Evolutionary conservation across 2,113 vertebrate species (phyloP), one percentile per base, ranked within the genome.

Genomic region (Shinisaurus crocodilurus): DNA sequence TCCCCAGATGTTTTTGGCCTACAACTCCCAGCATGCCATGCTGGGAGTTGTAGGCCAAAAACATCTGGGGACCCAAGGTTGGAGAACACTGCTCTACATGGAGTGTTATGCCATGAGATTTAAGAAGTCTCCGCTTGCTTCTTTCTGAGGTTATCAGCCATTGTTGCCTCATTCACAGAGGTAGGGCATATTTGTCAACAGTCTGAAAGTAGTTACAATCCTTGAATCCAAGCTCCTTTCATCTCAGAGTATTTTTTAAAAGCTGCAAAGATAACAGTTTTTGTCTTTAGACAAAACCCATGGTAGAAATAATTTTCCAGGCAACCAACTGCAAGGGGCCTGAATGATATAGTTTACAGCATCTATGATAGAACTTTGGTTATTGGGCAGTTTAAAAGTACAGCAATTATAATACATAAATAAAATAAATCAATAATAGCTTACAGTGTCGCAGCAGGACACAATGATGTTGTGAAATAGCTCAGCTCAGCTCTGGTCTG

Each of bases 111-210:
- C 40, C 85, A 90, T 72, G 6, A 76, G 34, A 29, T 90, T 63
- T 91, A 85, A 94, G 89, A 91, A 69, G 67, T 57, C 91, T 77
- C 81, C 88, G 93, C 84, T 92, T 91, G 8, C 81, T 91, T 90
- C 65, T 86, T 72, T 0, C 63, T 90, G 3, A 34, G 40, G 87
- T 89, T 75, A 65, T 91, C 91, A 25, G 72, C 86, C 85, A 86
- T 82, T 81, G 4, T 34, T 63, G 6, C 12, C 70, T 54, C 34
- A 3, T 2, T 60, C 25, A 15, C 13, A 60, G 72, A 29, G 25
- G n/a, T 63, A 1, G 72, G 6, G 27, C 27, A 10, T 27, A 72
- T 5, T 5, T 8, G 50, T 43, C 27, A 12, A 8, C 5, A 67
- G 29, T 77, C 37, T 20, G 27, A 34, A 43, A 32, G 60, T 29